Base-by-base conservation (phyloP, 2,888 invertebrate species). In the Branchipolynoe longqiensis region DNA sequence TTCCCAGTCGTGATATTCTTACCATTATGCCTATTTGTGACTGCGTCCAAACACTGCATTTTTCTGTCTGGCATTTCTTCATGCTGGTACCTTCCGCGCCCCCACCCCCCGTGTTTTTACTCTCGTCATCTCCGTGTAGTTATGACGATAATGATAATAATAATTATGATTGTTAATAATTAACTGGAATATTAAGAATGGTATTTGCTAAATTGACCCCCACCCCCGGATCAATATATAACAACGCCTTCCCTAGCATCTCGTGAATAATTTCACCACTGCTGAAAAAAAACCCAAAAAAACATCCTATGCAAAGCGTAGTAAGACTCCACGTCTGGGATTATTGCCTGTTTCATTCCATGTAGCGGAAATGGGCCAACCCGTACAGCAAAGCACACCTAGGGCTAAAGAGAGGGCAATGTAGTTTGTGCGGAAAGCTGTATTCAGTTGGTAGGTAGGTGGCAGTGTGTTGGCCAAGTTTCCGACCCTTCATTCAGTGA, bases 61-160 rank as follows among this genome's bases (percentile, higher is more conserved):
- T 78, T 14, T 48, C 25, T 73, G 84, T 58, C 73, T 84, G 84
- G 84, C 84, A 84, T 84, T 84, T 84, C 84, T 84, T 73, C 56
- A 84, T 84, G 84, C 84, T 84, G 84, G 48, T 84, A 25, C 56
- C 28, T 1, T n/a, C n/a, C n/a, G n/a, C n/a, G n/a, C n/a, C n/a
- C n/a, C n/a, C n/a, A n/a, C n/a, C n/a, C n/a, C n/a, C n/a, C n/a
- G n/a, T n/a, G n/a, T 56, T 62, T 28, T 31, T 82, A 18, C 38
- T 31, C 31, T 82, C 54, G 22, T 82, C 59, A 62, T 83, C 78
- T 54, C 54, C 64, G 64, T 64, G 62, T 83, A 83, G 83, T 41
- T 62, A 83, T 62, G 41, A 31, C 31, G 40, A n/a, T n/a, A n/a
- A n/a, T n/a, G 59, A 83, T 38, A 83, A n/a, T 83, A 54, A n/a